Percentiles rank a stretch among this genome's conserved stretches.
phyloP scores from a whole-genome alignment of 2,888 invertebrate genomes.

The Diplolepis rosae region DNA sequence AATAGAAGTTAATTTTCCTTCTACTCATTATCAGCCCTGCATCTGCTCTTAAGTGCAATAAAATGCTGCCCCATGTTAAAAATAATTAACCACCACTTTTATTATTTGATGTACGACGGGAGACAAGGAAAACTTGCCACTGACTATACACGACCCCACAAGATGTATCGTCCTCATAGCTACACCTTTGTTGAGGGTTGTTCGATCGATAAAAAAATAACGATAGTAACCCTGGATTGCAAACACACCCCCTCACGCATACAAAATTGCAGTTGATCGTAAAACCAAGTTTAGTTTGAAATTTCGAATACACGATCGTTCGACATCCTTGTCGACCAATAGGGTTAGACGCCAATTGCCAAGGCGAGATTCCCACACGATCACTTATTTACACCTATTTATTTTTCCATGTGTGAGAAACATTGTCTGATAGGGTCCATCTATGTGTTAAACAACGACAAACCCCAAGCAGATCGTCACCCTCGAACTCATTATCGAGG shows the following conservation, averaged over 20 bases:
- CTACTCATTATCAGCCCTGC: too few species aligned
- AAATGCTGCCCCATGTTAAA: too few species aligned
- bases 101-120: neutral
- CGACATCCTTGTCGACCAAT: conserved; percentile 23
- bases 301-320: conserved; percentile 3
- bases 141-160: neutral
- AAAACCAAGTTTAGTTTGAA: conserved; percentile 18
- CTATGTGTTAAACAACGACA: neutral
- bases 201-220: conserved; percentile 13
- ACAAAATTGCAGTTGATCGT: conserved; percentile 17
- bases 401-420: neutral
- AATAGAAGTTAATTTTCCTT: too few species aligned
- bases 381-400: conserved; percentile 23
- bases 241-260: conserved; percentile 22
- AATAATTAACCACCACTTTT: neutral
- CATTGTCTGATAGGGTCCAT: conserved; percentile 22
- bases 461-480: conserved; percentile 38
- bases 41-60: too few species aligned
- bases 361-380: conserved; percentile 29
- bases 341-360: conserved; percentile 10
- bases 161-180: neutral
- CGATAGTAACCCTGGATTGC: conserved; percentile 10
- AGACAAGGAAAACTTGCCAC: neutral
- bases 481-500: conserved; percentile 49
- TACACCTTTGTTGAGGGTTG: conserved; percentile 1